Base-by-base conservation (phyloP, 1,140 invertebrate genomes). In the Euwallacea fornicatus region DNA sequence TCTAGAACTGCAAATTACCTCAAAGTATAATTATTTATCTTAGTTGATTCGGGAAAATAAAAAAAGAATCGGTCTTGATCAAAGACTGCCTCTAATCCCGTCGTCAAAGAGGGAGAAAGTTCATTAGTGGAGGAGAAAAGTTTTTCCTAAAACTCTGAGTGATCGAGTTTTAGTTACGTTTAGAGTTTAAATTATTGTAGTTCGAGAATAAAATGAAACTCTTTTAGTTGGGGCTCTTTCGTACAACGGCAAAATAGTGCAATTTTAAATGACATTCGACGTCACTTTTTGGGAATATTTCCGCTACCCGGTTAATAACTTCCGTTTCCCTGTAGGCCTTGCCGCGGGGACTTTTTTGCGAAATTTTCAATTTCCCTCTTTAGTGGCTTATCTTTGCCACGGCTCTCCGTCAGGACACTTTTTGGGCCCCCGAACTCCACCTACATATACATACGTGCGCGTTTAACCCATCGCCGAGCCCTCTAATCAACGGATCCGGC, bases 21-120 rank as follows among this genome's bases (percentile, higher is more conserved):
- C 56, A 56, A 66, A 66, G 41, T 43, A 66, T 43, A 44, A 66
- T 66, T 43, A 66, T 66, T 66, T 66, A 66, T 44, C 56, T 66
- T 21, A 21, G 41, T n/a, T 11, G 64, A 66, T 66, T 66, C 54
- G 33, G 43, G 11, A 16, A 33, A 42, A 42, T 50, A 58, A 54
- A 46, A 66, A 42, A 54, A 33, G 46, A n/a, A 58, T 66, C 54
- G 16, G 15, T 58, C 43, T 58, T 66, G 65, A 66, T 66, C 41
- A 66, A 66, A 58, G 55, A 50, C 55, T 16, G n/a, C 13, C n/a
- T 58, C 21, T 58, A 58, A 33, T 16, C 55, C 21, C 33, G 15
- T 47, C 15, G 43, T 46, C 59, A 61, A 61, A 43, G 21, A n/a
- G 11, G 11, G 13, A 58, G 16, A 58, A 58, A 58, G n/a, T 58